Base-by-base conservation (phyloP, 1,140 invertebrate genomes). In the Lordiphosa clarofinis region DNA sequence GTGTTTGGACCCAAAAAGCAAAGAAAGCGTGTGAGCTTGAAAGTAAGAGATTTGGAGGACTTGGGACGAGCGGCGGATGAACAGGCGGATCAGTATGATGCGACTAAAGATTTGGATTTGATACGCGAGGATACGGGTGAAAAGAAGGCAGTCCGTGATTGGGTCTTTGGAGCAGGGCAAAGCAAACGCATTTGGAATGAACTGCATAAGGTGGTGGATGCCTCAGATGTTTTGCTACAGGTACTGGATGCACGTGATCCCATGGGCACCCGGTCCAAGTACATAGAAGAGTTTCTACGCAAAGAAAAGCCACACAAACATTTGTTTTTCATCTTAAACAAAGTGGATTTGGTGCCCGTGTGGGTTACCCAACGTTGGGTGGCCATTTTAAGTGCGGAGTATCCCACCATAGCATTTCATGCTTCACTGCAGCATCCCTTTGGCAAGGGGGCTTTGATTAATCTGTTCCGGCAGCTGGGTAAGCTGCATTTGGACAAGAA, bases 121-220 rank as follows among this genome's bases (percentile, higher is more conserved):
- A 91, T 96, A 1, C 91, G 92, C 48, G 94, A 98, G 82, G 96
- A 99, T 89, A 91, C 93, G 55, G 93, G 97, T 5, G 91, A 95
- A 1, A 92, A 91, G 74, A 93, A 94, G 71, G 91, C 92, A 1
- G 92, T 92, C 37, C 92, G 95, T 56, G 94, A 96, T 74, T 96
- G 95, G 94, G 93, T 97, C 3, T 97, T 97, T 93, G 93, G 91
- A 46, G 96, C 96, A 28, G 99, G 98, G 3, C 96, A 98, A 88
- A 99, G 97, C 78, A 98, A 94, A 91, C 92, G 99, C 73, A 98
- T 99, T 81, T 99, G 99, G 98, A 98, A 98, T 91, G 99, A 99
- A 90, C 89, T 99, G 5, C 99, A 99, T 88, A 99, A 99, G 93
- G 98, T 99, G 7, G 95, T 99, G 43, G 99, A 99, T 90, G 99